phyloP scores from a whole-genome alignment of 2,113 vertebrate genomes.

The Upupa epops region DNA sequence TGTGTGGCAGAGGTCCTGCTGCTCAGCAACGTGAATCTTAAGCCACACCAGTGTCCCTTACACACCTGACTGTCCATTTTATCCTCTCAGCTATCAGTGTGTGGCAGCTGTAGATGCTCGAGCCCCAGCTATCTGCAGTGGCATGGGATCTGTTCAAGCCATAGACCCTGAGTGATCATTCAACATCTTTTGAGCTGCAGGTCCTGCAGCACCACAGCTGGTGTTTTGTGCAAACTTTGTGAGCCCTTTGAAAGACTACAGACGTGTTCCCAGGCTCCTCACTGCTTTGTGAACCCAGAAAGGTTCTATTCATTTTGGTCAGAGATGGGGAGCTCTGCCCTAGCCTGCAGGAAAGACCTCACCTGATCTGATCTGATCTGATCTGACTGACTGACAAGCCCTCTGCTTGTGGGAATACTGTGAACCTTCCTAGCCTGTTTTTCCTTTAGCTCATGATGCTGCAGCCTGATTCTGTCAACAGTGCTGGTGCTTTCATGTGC shows the following conservation, averaged over 20 bases:
- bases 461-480: not conserved
- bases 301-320: not conserved
- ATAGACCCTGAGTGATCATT: not conserved
- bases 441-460: not conserved
- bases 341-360: not conserved
- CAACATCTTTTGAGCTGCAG: not conserved
- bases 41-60: not conserved
- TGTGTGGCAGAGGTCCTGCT: not conserved
- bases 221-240: not conserved
- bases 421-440: not conserved
- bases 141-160: not conserved
- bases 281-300: not conserved
- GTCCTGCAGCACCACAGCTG: not conserved
- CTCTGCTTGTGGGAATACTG: not conserved
- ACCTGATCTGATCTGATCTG: not conserved
- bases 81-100: not conserved
- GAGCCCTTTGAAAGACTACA: not conserved
- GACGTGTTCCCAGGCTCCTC: not conserved
- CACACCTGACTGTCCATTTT: not conserved
- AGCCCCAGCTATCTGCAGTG: not conserved
- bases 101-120: not conserved
- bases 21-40: not conserved
- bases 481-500: not conserved
- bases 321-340: not conserved
- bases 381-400: not conserved